phyloP scores from a whole-genome alignment of 2,113 vertebrate species.

The Ptychochromis oligacanthus region DNA sequence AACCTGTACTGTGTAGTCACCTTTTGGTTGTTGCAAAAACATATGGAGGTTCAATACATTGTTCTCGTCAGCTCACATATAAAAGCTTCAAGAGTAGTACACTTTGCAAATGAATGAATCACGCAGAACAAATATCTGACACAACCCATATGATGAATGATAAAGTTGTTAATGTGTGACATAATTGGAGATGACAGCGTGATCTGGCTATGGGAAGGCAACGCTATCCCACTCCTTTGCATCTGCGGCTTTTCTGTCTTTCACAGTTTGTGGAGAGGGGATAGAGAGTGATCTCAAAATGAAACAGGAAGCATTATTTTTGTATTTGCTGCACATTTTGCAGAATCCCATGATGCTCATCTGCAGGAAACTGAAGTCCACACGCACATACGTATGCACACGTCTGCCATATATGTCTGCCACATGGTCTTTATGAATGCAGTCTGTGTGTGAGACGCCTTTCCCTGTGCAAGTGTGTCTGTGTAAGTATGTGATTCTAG shows the following conservation, averaged over 20 bases:
- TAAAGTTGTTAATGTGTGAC: constrained; percentile 68
- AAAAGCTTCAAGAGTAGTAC: constrained; percentile 11
- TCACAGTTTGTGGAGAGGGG: constrained; percentile 11
- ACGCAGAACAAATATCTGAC: constrained; percentile 59
- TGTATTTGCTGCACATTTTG: constrained; percentile 54
- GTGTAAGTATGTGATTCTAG: constrained; percentile 53
- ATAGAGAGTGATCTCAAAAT: constrained; percentile 48
- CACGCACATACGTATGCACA: background rate
- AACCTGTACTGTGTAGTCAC: background rate
- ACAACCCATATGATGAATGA: constrained; percentile 60
- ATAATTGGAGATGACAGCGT: constrained; percentile 67
- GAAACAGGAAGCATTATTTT: constrained; percentile 50
- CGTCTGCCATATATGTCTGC: constrained; percentile 21
- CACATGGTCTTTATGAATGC: constrained; percentile 33
- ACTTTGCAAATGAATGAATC: constrained; percentile 51
- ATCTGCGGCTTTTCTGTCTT: constrained; percentile 34
- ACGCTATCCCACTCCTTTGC: constrained; percentile 34
- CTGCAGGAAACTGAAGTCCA: constrained; percentile 26
- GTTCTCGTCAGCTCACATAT: background rate
- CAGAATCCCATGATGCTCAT: constrained; percentile 15
- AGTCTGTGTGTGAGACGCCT: constrained; percentile 38
- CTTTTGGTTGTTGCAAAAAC: background rate
- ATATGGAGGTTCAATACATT: background rate
- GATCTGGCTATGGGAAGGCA: constrained; percentile 30
- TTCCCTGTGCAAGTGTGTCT: constrained; percentile 36